Percentiles rank a stretch among this genome's conserved stretches.
Evolutionary conservation across 2,113 vertebrate species (phyloP).

Genomic region (Trichomycterus rosablanca): DNA sequence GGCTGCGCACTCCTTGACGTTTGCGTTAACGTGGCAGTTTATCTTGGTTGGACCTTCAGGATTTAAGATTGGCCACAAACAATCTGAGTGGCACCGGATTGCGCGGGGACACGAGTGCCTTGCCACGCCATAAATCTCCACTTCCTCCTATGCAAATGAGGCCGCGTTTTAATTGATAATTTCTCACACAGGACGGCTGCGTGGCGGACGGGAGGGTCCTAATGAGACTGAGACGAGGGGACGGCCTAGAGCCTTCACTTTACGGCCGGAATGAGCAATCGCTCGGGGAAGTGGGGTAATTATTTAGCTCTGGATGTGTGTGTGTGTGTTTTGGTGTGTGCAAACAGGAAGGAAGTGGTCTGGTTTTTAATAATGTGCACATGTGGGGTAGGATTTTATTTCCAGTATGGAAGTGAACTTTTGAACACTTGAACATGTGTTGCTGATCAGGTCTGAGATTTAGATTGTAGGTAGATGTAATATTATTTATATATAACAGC

Average conservation of each 20-base stretch:
- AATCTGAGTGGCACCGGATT: conserved; percentile 81
- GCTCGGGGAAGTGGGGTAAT: conserved; percentile 50
- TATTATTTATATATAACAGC: no score
- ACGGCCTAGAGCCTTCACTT: conserved; percentile 51
- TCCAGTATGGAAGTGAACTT: neutral
- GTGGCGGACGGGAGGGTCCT: conserved; percentile 55
- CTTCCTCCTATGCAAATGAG: conserved; percentile 90
- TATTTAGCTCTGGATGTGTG: conserved; percentile 42
- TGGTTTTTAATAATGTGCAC: conserved; percentile 36
- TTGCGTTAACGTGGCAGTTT: conserved; percentile 79
- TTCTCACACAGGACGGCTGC: conserved; percentile 75
- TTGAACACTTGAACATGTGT: neutral
- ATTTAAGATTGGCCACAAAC: conserved; percentile 87
- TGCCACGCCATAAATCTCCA: conserved; percentile 77
- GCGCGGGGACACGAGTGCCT: conserved; percentile 70
- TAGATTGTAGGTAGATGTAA: no score
- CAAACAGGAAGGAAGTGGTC: conserved; percentile 27
- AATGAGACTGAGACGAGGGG: conserved; percentile 46
- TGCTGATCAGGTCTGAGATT: no score
- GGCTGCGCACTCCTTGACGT: conserved; percentile 84
- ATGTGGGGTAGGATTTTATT: conserved; percentile 9
- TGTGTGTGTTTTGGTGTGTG: conserved; percentile 16
- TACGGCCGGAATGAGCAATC: conserved; percentile 49
- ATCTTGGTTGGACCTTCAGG: conserved; percentile 79
- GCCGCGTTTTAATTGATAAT: conserved; percentile 86